Conservation (phyloP, 2,113 vertebrate species). For the Alaudala cheleensis region DNA sequence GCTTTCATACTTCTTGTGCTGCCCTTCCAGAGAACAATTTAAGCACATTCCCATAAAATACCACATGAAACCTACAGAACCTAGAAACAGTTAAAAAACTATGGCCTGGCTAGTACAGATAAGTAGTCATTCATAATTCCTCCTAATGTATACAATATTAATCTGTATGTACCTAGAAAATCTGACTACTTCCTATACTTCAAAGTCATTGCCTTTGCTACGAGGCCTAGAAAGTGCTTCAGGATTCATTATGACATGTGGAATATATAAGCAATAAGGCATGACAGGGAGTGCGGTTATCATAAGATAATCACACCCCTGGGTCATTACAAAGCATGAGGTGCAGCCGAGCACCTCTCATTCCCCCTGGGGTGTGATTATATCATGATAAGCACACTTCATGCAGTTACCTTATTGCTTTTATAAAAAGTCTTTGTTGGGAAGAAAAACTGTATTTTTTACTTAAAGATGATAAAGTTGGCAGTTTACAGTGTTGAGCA, state of each 20-base stretch:
- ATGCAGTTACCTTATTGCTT: constrained; percentile 72
- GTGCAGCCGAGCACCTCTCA: constrained; percentile 67
- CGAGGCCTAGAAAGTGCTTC: constrained; percentile 75
- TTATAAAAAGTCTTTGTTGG: constrained; percentile 75
- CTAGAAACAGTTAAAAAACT: constrained; percentile 65
- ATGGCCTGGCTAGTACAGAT: constrained; percentile 63
- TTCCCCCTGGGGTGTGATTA: constrained; percentile 79
- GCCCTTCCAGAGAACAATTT: constrained; percentile 22
- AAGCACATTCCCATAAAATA: neutral
- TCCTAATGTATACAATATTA: constrained; percentile 75
- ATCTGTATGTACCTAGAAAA: constrained; percentile 77
- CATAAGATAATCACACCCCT: constrained; percentile 81
- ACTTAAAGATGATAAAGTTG: constrained; percentile 71
- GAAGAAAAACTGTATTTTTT: constrained; percentile 68
- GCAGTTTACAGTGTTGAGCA: constrained; percentile 66
- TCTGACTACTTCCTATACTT: constrained; percentile 73
- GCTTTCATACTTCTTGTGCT: neutral
- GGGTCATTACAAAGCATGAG: constrained; percentile 81
- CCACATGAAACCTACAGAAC: neutral
- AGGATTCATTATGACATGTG: constrained; percentile 80
- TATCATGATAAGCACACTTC: constrained; percentile 69
- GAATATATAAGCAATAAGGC: constrained; percentile 81
- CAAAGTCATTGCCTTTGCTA: constrained; percentile 75
- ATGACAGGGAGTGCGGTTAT: constrained; percentile 80
- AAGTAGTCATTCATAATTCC: constrained; percentile 76